Evolutionary conservation across 2,888 invertebrate species (phyloP), one percentile per base, ranked within the genome.

Genomic region (Lapara coniferarum): DNA sequence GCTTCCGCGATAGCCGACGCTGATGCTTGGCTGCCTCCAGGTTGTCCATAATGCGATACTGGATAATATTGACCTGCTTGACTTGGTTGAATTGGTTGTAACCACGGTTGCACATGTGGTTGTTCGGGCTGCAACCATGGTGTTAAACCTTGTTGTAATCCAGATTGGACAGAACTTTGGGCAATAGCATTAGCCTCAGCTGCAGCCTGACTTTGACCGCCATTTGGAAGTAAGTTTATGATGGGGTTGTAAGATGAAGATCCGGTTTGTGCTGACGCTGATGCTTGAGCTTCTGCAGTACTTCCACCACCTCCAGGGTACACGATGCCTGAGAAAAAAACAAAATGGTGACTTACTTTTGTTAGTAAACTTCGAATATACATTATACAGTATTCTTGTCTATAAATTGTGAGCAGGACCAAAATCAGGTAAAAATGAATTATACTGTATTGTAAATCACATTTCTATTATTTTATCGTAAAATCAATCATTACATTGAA

Each of bases 251-350:
- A 37, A 4, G 37, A 44, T 16, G 44, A 44, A 53, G 63, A 63
- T 13, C 53, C 52, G 7, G 66, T 49, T 63, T 72, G 69, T n/a
- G 71, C 67, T 44, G 57, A 68, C 12, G 71, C 67, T 58, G 66
- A 66, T 58, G 68, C 69, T 37, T 70, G 70, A 2, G 71, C 70
- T 56, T 72, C 72, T 5, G 71, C 69, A 12, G 53, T 68, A n/a
- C 69, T 69, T 10, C 66, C 58, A 57, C 51, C 63, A 37, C 66
- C 71, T 2, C 69, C 70, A 16, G 69, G 69, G 44, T 51, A 16
- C 30, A 12, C 10, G 0, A 56, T 0, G 57, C 69, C 69, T 69
- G 55, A 6, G 14, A 16, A 66, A 16, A 58, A 51, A 46, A 49
- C 0, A 51, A 30, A 37, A n/a, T 37, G 8, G 14, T 52, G 44